Conservation (phyloP, 23 tunicate genomes). For the Diplosoma virens region DNA sequence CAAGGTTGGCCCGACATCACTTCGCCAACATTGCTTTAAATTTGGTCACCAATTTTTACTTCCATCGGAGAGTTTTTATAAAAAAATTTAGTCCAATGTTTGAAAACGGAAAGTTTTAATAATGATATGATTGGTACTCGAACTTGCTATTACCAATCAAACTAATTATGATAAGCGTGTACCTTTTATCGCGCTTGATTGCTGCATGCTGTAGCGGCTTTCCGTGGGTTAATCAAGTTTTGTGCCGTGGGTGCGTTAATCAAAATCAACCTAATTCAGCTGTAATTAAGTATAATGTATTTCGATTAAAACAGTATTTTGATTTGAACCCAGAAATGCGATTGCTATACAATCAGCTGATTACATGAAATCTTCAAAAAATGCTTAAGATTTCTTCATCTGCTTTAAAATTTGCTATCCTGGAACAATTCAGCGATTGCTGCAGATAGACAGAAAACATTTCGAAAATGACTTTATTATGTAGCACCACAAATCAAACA, state of each 20-base stretch:
- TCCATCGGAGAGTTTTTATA: too few species aligned
- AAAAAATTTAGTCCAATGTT: background rate
- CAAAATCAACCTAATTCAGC: background rate
- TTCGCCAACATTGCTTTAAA: too few species aligned
- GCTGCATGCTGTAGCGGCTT: background rate
- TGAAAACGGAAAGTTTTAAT: background rate
- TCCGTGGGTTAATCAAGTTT: background rate
- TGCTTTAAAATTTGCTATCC: background rate
- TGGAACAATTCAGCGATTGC: background rate
- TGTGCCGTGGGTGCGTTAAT: background rate
- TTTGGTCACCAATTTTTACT: too few species aligned
- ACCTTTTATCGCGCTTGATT: background rate
- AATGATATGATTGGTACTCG: too few species aligned
- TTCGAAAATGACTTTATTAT: background rate
- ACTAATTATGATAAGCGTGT: too few species aligned
- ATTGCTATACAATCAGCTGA: background rate
- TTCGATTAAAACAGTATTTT: background rate
- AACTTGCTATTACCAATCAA: too few species aligned
- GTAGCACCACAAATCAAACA: background rate
- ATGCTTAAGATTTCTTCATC: background rate
- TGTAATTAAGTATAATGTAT: background rate
- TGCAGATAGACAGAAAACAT: background rate
- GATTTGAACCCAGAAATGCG: background rate
- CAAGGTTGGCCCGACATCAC: too few species aligned
- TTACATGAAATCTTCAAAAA: background rate